Evolutionary conservation across 2,888 invertebrate species (phyloP), one percentile per base, ranked within the genome.

Genomic region (Eledone cirrhosa): DNA sequence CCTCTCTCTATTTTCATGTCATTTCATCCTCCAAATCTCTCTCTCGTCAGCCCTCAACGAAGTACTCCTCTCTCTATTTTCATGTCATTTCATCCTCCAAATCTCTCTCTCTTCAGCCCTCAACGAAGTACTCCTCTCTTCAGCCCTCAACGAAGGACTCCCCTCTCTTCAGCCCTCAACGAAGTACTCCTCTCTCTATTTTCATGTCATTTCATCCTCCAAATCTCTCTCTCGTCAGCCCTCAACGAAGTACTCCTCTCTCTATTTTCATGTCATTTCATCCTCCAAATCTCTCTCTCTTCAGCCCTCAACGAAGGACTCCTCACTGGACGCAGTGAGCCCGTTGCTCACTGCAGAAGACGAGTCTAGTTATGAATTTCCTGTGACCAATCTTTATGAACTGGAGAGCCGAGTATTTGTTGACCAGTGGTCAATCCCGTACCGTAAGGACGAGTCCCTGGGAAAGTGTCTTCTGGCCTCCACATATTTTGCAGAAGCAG

Each of bases 381-480:
- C 92, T n/a, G 89, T 90, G 33, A 90, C 91, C 22, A 90, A 91
- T 83, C 85, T 92, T 78, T 91, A 91, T 85, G 91, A 92, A 82
- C 86, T 92, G 69, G 92, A 92, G 83, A 88, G 89, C 16, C 85
- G 92, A 72, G 92, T 92, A 53, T 91, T 91, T 87, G 90, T 91
- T 31, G 91, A 92, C 77, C 89, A 90, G 75, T 92, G 92, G 92
- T 91, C 91, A 47, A 92, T 92, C 79, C 92, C 92, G 4, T 92
- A 91, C 84, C 89, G 91, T 81, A 89, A 89, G 80, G 91, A 92
- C 75, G 92, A 92, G 83, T 91, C 91, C 16, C 86, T 92, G 14
- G 92, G 91, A n/a, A 91, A 90, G 84, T 92, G 92, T 85, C 85
- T 92, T 48, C 80, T 90, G 75, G 91, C 92, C 79, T 89, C 92